Percentiles rank a stretch among this genome's conserved stretches.
Evolutionary conservation across 2,113 vertebrate species (phyloP).

Genomic region (Tichodroma muraria): DNA sequence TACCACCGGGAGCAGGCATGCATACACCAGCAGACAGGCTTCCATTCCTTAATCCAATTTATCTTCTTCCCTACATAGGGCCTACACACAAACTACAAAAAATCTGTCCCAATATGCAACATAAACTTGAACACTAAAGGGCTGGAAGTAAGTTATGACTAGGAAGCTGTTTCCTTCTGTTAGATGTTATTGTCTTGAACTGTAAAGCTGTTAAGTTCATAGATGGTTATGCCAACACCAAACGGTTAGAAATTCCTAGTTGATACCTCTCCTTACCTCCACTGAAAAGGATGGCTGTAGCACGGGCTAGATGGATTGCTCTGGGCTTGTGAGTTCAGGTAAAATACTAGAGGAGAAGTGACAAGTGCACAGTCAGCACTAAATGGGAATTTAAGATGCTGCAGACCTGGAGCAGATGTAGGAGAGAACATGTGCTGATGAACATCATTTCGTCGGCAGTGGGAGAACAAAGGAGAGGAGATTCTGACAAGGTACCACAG

Average conservation of each 20-base stretch:
- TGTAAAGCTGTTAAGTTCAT: not conserved
- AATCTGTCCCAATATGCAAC: not conserved
- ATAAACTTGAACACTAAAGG: not conserved
- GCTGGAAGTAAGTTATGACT: not conserved
- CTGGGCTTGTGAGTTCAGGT: conserved; percentile 69
- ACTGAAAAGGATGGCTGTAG: conserved; percentile 80
- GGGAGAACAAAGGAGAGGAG: conserved; percentile 84
- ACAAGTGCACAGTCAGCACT: conserved; percentile 80
- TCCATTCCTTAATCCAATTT: not conserved
- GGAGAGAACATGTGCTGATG: conserved; percentile 86
- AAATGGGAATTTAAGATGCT: conserved; percentile 73
- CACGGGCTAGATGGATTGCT: conserved; percentile 76
- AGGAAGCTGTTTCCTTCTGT: not conserved
- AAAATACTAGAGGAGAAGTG: conserved; percentile 81
- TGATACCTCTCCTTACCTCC: conserved; percentile 85
- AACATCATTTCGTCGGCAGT: conserved; percentile 89
- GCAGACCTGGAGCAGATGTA: conserved; percentile 73
- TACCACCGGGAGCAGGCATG: not conserved
- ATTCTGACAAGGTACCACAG: conserved; percentile 81
- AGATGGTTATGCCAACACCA: not conserved
- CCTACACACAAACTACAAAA: not conserved
- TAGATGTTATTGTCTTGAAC: not conserved
- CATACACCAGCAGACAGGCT: not conserved
- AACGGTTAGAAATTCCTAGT: not conserved
- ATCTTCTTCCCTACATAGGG: not conserved